phyloP scores from a whole-genome alignment of 2,797 vertebrate species.

The Halcyon leucocephala region DNA sequence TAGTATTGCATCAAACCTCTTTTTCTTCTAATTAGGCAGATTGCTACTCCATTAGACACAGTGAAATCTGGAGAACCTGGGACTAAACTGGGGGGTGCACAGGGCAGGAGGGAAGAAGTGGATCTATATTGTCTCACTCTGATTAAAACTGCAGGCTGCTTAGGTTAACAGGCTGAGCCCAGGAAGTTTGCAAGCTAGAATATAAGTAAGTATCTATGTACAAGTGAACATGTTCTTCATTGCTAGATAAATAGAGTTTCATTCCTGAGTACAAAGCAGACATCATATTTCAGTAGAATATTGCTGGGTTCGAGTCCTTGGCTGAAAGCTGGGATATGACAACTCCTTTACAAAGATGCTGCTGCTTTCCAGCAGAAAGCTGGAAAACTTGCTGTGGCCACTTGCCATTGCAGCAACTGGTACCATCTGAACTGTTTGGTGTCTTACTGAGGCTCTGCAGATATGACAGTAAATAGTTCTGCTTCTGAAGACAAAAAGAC shows the following conservation, averaged over 20 bases:
- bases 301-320: background rate
- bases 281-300: background rate
- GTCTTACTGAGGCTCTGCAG: background rate
- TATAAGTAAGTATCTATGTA: background rate
- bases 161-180: background rate
- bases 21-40: background rate
- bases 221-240: background rate
- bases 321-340: background rate
- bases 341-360: background rate
- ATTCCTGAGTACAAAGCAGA: background rate
- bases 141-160: background rate
- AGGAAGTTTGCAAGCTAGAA: background rate
- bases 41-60: background rate
- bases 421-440: background rate
- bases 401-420: background rate
- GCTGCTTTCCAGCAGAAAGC: background rate
- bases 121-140: rapidly evolving
- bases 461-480: background rate
- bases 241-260: background rate
- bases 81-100: background rate
- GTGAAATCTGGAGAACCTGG: background rate
- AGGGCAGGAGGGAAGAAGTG: background rate
- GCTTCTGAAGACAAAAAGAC: background rate
- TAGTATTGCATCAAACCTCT: background rate
- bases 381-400: background rate